Percentiles rank a stretch among this genome's conserved stretches.
These are phyloP conservation scores for Lasioglossum figueresi DNA, from an alignment of 2,888 invertebrate genomes.

Conservation along the genomic window DNA sequence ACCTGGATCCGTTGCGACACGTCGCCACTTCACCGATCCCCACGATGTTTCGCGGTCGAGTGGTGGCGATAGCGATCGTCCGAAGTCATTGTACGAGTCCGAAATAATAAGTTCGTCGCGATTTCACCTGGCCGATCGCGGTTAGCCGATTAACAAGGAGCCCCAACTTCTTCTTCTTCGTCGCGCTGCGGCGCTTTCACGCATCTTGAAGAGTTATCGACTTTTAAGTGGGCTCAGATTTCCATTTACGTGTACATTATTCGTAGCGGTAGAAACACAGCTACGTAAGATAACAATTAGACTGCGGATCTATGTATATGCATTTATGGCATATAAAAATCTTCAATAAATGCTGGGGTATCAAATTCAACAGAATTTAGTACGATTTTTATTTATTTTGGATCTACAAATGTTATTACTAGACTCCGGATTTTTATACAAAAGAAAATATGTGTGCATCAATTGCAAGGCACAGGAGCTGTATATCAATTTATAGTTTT, in stretches of 20 bases:
- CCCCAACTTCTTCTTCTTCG: neutral
- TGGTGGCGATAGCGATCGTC: constrained; percentile 25
- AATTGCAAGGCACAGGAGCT: no score
- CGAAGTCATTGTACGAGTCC: constrained; percentile 26
- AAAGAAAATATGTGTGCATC: no score
- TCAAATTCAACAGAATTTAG: no score
- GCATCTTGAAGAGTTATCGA: constrained; percentile 52
- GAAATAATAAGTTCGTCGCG: constrained; percentile 36
- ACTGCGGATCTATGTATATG: no score
- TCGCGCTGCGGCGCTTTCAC: constrained; percentile 31
- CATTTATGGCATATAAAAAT: no score
- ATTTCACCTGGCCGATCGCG: constrained; percentile 27
- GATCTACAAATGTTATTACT: no score
- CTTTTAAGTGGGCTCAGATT: constrained; percentile 63
- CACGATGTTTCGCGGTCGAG: constrained; percentile 13
- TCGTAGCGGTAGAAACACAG: constrained; percentile 48
- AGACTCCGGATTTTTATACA: no score
- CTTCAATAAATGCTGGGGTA: no score
- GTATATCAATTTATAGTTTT: no score
- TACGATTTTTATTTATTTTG: no score
- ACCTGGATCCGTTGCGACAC: constrained; percentile 31
- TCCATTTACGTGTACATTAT: constrained; percentile 64
- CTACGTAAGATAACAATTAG: no score
- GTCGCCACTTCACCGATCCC: constrained; percentile 23
- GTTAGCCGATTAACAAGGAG: constrained; percentile 27